Evolutionary conservation across 2,888 invertebrate species (phyloP), one percentile per base, ranked within the genome.

Genomic region (Copidosoma aretas): DNA sequence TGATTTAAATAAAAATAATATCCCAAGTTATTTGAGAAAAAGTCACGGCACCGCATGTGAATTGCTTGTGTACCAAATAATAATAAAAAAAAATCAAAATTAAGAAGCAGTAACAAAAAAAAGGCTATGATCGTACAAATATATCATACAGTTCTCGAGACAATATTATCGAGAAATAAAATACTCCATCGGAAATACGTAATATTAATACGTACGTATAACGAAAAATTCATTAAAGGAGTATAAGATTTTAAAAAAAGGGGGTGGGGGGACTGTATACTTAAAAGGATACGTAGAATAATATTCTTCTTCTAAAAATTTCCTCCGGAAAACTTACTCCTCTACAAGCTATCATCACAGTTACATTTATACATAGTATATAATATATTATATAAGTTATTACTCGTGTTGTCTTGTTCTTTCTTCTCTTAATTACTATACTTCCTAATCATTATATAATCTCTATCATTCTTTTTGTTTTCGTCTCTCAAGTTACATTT

Each of bases 261-360:
- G 59, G 63, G 25, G 10, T 32, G 54, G n/a, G n/a, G n/a, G n/a
- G n/a, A n/a, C n/a, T n/a, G n/a, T n/a, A n/a, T n/a, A n/a, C n/a
- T 59, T 54, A 14, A 66, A 61, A 53, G 64, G 49, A 64, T 62
- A 58, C 53, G 64, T 67, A 21, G 52, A 49, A 53, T 22, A 25
- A 21, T 25, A 25, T 67, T 66, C 56, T 54, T 64, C 67, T 69
- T 46, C 67, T 8, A 52, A 67, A 62, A 17, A 62, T 60, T 57
- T 69, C 64, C 67, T 64, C 64, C 62, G 61, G 59, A 77, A 32
- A 81, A 80, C 77, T 83, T 79, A 80, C 75, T 76, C 74, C 74
- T 78, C 80, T 82, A 82, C 78, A 77, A 72, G 75, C 81, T 82
- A 83, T 79, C 80, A 83, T 83, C 83, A 83, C 83, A 83, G 83